phyloP scores from a whole-genome alignment of 2,113 vertebrate species.

The Leuciscus idus region DNA sequence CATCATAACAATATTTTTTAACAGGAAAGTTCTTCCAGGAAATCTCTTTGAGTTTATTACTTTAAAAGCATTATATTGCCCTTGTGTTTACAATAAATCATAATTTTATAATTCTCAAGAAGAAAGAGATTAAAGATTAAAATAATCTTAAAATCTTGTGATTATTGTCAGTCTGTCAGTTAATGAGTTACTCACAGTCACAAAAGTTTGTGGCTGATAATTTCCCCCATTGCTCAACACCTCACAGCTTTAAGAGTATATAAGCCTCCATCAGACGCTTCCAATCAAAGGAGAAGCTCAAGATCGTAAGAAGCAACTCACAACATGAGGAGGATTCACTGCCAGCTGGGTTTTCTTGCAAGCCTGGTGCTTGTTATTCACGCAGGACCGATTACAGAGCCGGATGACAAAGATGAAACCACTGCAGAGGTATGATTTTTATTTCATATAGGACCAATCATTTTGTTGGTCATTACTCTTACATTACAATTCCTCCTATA shows the following conservation, averaged over 20 bases:
- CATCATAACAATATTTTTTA: not conserved
- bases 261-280: slow-evolving; percentile 12
- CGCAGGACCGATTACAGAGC: slow-evolving; percentile 17
- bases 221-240: slow-evolving; percentile 26
- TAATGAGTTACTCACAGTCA: not conserved
- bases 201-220: not conserved
- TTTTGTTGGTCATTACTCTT: not conserved
- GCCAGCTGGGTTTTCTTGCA: slow-evolving; percentile 24
- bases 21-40: not conserved
- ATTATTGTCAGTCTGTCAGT: not conserved
- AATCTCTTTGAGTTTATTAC: not conserved
- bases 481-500: not conserved
- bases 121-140: not conserved
- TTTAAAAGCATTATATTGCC: not conserved
- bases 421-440: slow-evolving; percentile 24
- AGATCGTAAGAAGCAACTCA: not conserved
- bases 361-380: slow-evolving; percentile 35
- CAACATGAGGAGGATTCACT: slow-evolving; percentile 25
- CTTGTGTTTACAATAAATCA: not conserved
- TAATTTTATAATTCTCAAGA: no score
- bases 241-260: slow-evolving; percentile 20
- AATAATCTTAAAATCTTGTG: not conserved
- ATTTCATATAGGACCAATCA: not conserved
- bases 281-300: not conserved
- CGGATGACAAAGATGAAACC: not conserved